Evolutionary conservation across 2,797 vertebrate genomes (phyloP), one percentile per base, ranked within the genome.

Genomic region (Ceryle rudis): DNA sequence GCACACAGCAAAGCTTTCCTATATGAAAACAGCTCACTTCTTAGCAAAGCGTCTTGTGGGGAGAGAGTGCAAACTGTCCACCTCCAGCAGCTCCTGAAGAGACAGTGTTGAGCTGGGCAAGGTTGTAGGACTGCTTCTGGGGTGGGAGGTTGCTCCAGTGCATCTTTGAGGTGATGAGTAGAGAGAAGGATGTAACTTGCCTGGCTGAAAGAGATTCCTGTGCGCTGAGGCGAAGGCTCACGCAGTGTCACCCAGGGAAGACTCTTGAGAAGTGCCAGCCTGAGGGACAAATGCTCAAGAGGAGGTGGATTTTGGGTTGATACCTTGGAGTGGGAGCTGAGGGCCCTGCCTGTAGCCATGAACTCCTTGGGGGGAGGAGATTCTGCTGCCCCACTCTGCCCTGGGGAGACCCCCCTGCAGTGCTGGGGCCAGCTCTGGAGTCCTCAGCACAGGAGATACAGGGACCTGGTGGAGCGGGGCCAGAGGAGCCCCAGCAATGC

Each of bases 231-330:
- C 0, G 1, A 69, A 54, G 33, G 21, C 5, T 52, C 5, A 37
- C 0, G 3, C 16, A 8, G 42, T 0, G 13, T 44, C 66, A 37
- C 5, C 0, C 14, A 5, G 49, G 14, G 15, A 55, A 74, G 42
- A 1, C 33, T 90, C 58, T 41, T 9, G 0, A 4, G 41, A 60
- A 61, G 42, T 13, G 17, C 18, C 29, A 41, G 28, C 51, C 55
- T 22, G 42, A 52, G 49, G 47, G 29, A 57, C 10, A 16, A 11
- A 44, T 21, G 39, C 18, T 61, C n/a, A 15, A 2, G 49, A 33
- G 61, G 31, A 6, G 46, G 4, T 2, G 23, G 17, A n/a, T 71
- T 75, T 57, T 3, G 8, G 64, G 21, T 84, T 77, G 31, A 29
- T 11, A 11, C 41, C 46, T 46, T 0, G 1, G 28, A 15, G 64